A percentile compares a stretch with the other conserved stretches of the same genome.
phyloP scores from a whole-genome alignment of 2,797 vertebrate genomes.

The Halcyon leucocephala region DNA sequence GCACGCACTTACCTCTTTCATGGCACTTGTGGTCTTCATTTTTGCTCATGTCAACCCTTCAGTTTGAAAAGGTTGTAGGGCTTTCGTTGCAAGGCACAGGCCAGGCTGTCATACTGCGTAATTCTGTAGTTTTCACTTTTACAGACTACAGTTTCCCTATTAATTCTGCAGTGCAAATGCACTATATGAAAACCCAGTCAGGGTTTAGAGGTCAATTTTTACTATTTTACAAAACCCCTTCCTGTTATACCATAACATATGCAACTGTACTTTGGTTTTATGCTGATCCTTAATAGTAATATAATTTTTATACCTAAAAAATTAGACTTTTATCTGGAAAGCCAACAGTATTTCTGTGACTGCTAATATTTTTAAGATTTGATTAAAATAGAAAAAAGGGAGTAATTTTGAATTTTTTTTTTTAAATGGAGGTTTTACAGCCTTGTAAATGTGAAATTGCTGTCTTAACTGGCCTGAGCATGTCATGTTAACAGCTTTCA shows the following conservation, averaged over 20 bases:
- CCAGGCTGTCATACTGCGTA: not conserved
- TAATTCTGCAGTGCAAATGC: not conserved
- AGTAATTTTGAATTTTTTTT: not conserved
- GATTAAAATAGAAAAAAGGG: not conserved
- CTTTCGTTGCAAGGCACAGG: not conserved
- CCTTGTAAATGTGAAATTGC: not conserved
- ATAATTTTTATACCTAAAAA: not conserved
- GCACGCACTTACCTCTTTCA: not conserved
- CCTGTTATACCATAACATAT: not conserved
- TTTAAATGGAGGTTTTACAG: not conserved
- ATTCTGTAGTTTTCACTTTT: not conserved
- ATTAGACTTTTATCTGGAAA: not conserved
- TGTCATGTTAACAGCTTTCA: conserved; percentile 65
- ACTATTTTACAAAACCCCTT: not conserved
- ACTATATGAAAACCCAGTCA: not conserved
- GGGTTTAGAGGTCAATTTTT: not conserved
- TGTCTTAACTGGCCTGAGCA: conserved; percentile 30
- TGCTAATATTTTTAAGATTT: not conserved
- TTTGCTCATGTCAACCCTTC: not conserved
- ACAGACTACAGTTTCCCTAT: not conserved
- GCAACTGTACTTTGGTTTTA: not conserved
- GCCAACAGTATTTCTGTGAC: not conserved
- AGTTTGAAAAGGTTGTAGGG: not conserved
- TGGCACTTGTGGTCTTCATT: not conserved
- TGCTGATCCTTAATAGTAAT: not conserved